Base-by-base conservation (phyloP, 1,140 invertebrate genomes). In the Diuraphis noxia region DNA sequence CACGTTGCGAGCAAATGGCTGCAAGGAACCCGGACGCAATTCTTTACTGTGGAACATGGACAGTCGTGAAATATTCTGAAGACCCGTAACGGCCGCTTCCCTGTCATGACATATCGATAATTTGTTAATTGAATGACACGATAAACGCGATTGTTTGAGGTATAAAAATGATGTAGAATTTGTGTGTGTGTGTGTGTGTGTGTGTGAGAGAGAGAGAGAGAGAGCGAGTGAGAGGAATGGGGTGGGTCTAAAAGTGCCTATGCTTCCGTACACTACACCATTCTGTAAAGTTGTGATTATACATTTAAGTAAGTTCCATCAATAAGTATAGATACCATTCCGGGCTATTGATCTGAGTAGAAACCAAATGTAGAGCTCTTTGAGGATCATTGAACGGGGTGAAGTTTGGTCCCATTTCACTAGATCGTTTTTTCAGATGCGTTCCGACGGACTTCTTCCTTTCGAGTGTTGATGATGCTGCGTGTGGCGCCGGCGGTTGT, bases 51-150 rank as follows among this genome's bases (percentile, higher is more conserved):
- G 96, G 93, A 97, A 96, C 91, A 95, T 95, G 3, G 96, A 95
- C 38, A 99, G 94, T 43, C 97, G 94, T 43, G 97, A 96, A 46
- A 98, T 94, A 88, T 95, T 95, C 88, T 96, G 95, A 63, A 99
- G 94, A 1, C 97, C 97, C 92, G 96, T 96, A 93, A 98, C 96
- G 88, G 96, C 97, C 0, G 95, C 94, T 93, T 98, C 97, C 98
- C 96, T 96, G 92, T 38, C 93, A 92, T 40, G 9, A 40, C 7
- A 0, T 38, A 36, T 40, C 23, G 23, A 3, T 25, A 30, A 19
- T 40, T 40, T 34, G 34, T 25, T 81, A 72, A n/a, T 72, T n/a
- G 7, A 72, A 72, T 72, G 13, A 72, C 56, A n/a, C 1, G 34
- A n/a, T 72, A n/a, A 72, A 72, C 7, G 1, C 4, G 17, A 3